Evolutionary conservation across 2,888 invertebrate genomes (phyloP).

Genomic region (Chaitophorus viminalis): DNA sequence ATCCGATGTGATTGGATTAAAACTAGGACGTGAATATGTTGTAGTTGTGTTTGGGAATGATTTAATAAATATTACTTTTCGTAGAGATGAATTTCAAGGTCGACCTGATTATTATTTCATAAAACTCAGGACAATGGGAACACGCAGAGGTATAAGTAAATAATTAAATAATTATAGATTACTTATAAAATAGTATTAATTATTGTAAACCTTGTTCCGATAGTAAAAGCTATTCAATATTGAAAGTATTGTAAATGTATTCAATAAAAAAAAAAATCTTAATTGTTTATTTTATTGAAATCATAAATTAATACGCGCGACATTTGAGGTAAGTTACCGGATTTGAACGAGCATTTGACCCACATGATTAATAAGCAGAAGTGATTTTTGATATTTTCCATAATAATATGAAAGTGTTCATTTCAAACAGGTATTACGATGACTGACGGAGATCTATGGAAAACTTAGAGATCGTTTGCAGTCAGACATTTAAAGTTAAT

Average conservation of each 20-base stretch:
- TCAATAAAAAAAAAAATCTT: too few species aligned
- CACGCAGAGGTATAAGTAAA: constrained; percentile 69
- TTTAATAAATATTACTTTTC: constrained; percentile 70
- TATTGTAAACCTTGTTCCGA: too few species aligned
- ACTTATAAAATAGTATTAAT: neutral
- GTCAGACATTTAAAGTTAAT: constrained; percentile 70
- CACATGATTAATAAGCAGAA: too few species aligned
- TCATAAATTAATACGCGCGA: too few species aligned
- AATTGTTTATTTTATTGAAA: too few species aligned
- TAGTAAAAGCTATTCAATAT: too few species aligned
- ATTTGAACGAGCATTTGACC: too few species aligned
- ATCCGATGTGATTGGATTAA: constrained; percentile 72
- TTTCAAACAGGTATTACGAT: constrained; percentile 71
- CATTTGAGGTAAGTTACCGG: too few species aligned
- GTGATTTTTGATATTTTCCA: too few species aligned
- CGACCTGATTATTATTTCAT: constrained; percentile 76
- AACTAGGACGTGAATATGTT: constrained; percentile 70
- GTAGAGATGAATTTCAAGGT: constrained; percentile 72
- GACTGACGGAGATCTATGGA: constrained; percentile 73
- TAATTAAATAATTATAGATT: neutral
- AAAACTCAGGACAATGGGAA: constrained; percentile 75
- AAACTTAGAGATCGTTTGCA: constrained; percentile 71
- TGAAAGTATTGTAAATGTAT: too few species aligned
- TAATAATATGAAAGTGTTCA: too few species aligned
- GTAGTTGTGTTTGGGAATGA: constrained; percentile 72